Evolutionary conservation across 2,888 invertebrate genomes (phyloP).

Genomic region (Papilio demoleus): DNA sequence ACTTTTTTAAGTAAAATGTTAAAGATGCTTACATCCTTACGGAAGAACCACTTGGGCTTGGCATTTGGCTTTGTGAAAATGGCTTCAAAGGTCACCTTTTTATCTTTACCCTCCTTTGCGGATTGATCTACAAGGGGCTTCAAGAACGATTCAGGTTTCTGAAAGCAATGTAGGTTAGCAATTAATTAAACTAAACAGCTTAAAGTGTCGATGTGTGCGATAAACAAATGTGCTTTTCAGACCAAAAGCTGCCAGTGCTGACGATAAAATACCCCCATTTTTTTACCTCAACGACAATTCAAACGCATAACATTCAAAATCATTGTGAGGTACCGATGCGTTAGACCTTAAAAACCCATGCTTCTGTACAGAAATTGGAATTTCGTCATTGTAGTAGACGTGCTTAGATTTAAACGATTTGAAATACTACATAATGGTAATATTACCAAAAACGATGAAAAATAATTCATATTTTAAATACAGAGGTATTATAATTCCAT

Average conservation of each 20-base stretch:
- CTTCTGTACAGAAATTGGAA: constrained; percentile 79
- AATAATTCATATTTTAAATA: neutral
- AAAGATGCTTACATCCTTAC: constrained; percentile 92
- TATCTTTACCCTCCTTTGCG: constrained; percentile 98
- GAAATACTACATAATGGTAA: constrained; percentile 46
- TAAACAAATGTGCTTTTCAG: constrained; percentile 77
- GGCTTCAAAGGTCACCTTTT: constrained; percentile 96
- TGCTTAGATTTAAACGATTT: constrained; percentile 59
- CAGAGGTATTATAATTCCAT: constrained; percentile 50
- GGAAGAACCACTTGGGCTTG: constrained; percentile 95
- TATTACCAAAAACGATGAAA: constrained; percentile 34
- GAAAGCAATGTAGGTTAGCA: constrained; percentile 60
- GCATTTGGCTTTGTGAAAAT: constrained; percentile 98
- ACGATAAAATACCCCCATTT: constrained; percentile 64
- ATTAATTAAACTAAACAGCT: constrained; percentile 56
- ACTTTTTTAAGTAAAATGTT: constrained; percentile 18
- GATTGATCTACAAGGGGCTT: constrained; percentile 97
- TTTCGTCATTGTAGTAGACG: constrained; percentile 59
- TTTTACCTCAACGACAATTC: constrained; percentile 60
- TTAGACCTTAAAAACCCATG: constrained; percentile 77
- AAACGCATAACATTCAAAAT: constrained; percentile 70
- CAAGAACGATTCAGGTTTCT: constrained; percentile 98
- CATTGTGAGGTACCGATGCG: constrained; percentile 71
- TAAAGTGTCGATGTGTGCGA: constrained; percentile 55
- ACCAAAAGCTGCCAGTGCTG: constrained; percentile 71